These are phyloP conservation scores for Pseudomyrmex sp. DNA, from an alignment of 1,140 invertebrate genomes.

Conservation along the genomic window DNA sequence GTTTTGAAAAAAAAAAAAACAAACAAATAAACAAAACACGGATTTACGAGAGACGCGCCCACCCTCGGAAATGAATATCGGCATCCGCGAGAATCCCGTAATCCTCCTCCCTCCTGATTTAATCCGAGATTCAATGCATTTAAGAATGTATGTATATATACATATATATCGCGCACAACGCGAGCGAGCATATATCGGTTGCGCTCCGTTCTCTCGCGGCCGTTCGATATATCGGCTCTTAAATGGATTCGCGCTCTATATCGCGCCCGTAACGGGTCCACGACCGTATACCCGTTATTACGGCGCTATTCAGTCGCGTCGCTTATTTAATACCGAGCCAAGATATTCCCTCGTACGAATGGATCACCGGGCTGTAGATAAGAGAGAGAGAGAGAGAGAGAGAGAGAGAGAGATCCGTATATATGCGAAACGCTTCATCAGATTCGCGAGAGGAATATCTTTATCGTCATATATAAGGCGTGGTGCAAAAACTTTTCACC, in stretches of 20 bases:
- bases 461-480: neutral
- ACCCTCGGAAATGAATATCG: conserved; percentile 44
- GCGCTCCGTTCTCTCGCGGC: neutral
- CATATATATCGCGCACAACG: neutral
- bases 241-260: conserved; percentile 32
- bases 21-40: neutral
- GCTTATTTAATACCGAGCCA: conserved; percentile 56
- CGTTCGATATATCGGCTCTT: conserved; percentile 31
- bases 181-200: neutral
- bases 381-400: no score
- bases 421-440: neutral
- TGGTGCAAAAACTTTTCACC: conserved; percentile 22
- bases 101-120: conserved; percentile 42
- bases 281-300: conserved; percentile 33
- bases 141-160: conserved; percentile 29
- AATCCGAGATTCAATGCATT: conserved; percentile 49
- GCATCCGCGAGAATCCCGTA: conserved; percentile 35
- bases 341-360: conserved; percentile 41
- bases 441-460: conserved; percentile 34
- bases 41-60: no score
- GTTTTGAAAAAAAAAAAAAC: neutral
- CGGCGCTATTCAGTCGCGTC: conserved; percentile 32
- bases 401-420: no score
- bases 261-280: conserved; percentile 5
- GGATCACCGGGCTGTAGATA: neutral